These are phyloP conservation scores for Drosophila kambysellisi DNA, from an alignment of 2,888 invertebrate genomes.

Conservation along the genomic window DNA sequence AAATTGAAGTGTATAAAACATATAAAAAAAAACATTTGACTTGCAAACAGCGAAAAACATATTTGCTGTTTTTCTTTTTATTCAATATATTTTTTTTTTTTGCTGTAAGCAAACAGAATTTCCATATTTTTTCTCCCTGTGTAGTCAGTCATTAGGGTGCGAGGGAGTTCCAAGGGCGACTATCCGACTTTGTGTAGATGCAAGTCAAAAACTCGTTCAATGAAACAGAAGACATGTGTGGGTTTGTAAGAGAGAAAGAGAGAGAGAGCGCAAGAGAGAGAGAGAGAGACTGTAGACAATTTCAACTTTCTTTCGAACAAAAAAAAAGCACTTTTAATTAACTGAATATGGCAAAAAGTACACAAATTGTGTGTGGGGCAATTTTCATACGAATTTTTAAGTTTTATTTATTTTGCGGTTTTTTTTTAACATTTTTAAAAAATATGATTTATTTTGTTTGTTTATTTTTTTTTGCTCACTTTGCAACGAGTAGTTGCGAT, in stretches of 20 bases:
- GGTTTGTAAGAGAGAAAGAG: background rate
- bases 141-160: conserved; percentile 12
- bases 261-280: no score
- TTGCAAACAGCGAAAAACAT: background rate
- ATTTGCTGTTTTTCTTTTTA: background rate
- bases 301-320: conserved; percentile 61
- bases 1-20: background rate
- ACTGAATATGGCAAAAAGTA: conserved; percentile 63
- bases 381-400: conserved; percentile 21
- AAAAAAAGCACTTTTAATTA: conserved; percentile 69
- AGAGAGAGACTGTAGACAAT: conserved; percentile 37
- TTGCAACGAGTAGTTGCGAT: conserved; percentile 12
- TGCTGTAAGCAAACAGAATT: no score
- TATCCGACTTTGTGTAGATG: conserved; percentile 26
- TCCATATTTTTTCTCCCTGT: conserved; percentile 36
- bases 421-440: background rate
- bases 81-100: background rate
- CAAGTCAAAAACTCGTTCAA: conserved; percentile 30
- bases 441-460: background rate
- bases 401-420: conserved; percentile 40
- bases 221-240: conserved; percentile 11
- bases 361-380: conserved; percentile 52
- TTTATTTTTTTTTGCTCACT: conserved; percentile 6
- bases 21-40: background rate
- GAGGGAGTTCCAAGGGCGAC: conserved; percentile 55